These are phyloP conservation scores for Zonitis immaculata DNA, from an alignment of 2,888 invertebrate species.

Conservation along the genomic window DNA sequence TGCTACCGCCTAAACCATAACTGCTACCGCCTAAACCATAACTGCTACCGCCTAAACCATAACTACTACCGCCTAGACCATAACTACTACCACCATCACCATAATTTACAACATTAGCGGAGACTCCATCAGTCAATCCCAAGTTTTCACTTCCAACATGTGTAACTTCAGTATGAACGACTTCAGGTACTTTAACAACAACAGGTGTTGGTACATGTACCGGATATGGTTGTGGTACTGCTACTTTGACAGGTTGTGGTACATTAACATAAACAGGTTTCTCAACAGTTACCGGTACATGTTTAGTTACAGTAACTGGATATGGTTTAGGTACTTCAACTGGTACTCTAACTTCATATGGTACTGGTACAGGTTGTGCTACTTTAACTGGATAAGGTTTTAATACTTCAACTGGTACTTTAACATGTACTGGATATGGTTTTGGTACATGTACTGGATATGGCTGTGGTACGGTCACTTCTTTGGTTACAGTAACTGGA, in stretches of 20 bases:
- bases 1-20: too few species aligned
- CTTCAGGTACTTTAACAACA: slow-evolving; percentile 6
- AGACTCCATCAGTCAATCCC: too few species aligned
- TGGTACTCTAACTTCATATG: slow-evolving; percentile 23
- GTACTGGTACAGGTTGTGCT: slow-evolving; percentile 24
- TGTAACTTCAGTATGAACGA: not conserved
- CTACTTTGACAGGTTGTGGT: slow-evolving; percentile 31
- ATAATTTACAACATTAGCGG: too few species aligned
- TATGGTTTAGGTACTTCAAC: slow-evolving; percentile 39
- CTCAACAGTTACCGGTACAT: slow-evolving; percentile 30
- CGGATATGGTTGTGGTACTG: slow-evolving; percentile 28
- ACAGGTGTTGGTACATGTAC: slow-evolving; percentile 19
- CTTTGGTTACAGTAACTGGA: slow-evolving; percentile 12
- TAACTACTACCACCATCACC: too few species aligned
- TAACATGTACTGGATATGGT: slow-evolving; percentile 32
- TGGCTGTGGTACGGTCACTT: slow-evolving; percentile 25
- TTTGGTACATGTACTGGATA: slow-evolving; percentile 23
- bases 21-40: too few species aligned
- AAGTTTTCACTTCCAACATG: too few species aligned
- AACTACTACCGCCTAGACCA: too few species aligned
- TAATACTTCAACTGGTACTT: slow-evolving; percentile 32
- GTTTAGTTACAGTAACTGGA: slow-evolving; percentile 31
- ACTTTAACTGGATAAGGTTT: slow-evolving; percentile 36
- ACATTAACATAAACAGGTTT: slow-evolving; percentile 33
- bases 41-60: too few species aligned